These are phyloP conservation scores for Paraescarpia echinospica DNA, from an alignment of 1,140 invertebrate species.

Conservation along the genomic window DNA sequence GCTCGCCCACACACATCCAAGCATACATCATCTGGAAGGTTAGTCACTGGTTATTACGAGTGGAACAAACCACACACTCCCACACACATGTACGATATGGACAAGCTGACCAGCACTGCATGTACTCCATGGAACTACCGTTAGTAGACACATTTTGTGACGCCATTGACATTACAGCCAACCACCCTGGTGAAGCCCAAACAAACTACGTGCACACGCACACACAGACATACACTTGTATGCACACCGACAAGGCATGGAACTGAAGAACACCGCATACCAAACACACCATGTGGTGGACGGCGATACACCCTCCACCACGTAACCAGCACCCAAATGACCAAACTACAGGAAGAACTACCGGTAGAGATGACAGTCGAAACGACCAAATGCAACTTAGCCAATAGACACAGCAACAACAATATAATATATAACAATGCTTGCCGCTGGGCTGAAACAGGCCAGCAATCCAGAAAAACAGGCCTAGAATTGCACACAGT, in stretches of 20 bases:
- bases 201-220: not conserved
- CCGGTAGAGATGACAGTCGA: not conserved
- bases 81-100: not conserved
- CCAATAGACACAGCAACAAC: not conserved
- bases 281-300: not conserved
- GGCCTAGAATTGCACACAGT: not conserved
- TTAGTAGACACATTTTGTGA: not conserved
- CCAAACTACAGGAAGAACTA: constrained; percentile 3
- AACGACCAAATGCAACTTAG: not conserved
- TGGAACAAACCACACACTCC: not conserved
- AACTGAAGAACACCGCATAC: not conserved
- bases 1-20: not conserved
- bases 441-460: not conserved
- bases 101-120: not conserved
- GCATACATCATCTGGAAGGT: not conserved
- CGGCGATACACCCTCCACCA: not conserved
- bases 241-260: not conserved
- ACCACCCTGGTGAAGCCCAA: not conserved
- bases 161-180: not conserved
- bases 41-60: not conserved
- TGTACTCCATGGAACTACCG: not conserved
- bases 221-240: not conserved
- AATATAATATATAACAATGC: not conserved
- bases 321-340: not conserved
- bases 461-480: not conserved